These are phyloP conservation scores for Pimpla rufipes DNA, from an alignment of 2,888 invertebrate species.

Conservation along the genomic window DNA sequence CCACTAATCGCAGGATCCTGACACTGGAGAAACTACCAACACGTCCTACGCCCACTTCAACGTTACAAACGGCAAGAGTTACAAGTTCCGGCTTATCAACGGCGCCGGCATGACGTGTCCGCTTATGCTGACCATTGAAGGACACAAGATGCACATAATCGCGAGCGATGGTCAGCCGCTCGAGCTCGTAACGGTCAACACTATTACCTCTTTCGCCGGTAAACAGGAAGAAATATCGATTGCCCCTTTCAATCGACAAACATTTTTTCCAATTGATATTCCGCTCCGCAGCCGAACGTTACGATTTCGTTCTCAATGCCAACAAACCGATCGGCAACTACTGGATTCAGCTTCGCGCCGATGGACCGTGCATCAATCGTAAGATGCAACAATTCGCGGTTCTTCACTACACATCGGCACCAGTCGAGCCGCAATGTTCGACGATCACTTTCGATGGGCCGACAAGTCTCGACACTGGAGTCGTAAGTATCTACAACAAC, in stretches of 20 bases:
- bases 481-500: slow-evolving; percentile 75
- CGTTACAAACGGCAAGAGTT: slow-evolving; percentile 77
- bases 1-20: slow-evolving; percentile 70
- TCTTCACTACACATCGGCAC: slow-evolving; percentile 84
- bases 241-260: not conserved
- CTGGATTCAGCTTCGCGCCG: slow-evolving; percentile 86
- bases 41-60: slow-evolving; percentile 75
- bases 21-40: slow-evolving; percentile 70
- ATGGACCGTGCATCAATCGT: slow-evolving; percentile 86
- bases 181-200: slow-evolving; percentile 84
- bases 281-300: slow-evolving; percentile 87
- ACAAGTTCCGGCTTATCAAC: slow-evolving; percentile 87
- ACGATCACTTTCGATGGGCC: slow-evolving; percentile 79
- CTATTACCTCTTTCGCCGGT: slow-evolving; percentile 86
- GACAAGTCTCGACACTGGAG: slow-evolving; percentile 81
- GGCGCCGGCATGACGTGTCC: slow-evolving; percentile 87
- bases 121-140: slow-evolving; percentile 85
- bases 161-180: slow-evolving; percentile 87
- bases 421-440: slow-evolving; percentile 47
- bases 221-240: slow-evolving; percentile 50
- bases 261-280: not conserved
- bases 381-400: slow-evolving; percentile 85
- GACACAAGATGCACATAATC: slow-evolving; percentile 86
- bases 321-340: slow-evolving; percentile 85
- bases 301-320: slow-evolving; percentile 87